Conservation (phyloP, 92 coral and sea anemone genomes). For the Micromussa lordhowensis region DNA sequence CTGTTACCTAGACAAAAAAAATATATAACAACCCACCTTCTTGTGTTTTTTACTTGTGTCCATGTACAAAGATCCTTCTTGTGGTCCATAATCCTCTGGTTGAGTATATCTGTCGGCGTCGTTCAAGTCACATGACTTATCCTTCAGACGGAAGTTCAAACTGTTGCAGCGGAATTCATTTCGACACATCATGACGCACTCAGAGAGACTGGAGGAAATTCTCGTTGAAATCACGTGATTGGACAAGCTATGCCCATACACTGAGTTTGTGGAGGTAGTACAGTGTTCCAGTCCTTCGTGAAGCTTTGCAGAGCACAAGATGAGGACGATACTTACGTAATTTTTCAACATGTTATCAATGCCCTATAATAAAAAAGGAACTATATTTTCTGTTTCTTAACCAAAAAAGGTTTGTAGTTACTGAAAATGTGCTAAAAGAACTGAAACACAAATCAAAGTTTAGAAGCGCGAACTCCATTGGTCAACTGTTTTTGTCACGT, state of each 20-base stretch:
- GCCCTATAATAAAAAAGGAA: no score
- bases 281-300: neutral
- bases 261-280: neutral
- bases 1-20: neutral
- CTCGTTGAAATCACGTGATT: neutral
- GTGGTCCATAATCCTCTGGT: slow-evolving; percentile 5
- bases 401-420: no score
- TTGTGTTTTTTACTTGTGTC: neutral
- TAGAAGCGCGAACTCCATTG: no score
- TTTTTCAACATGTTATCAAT: neutral
- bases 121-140: neutral
- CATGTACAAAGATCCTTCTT: neutral
- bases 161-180: neutral
- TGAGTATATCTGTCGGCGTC: neutral
- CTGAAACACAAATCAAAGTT: no score
- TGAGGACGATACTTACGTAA: neutral
- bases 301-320: neutral
- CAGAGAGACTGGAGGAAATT: neutral
- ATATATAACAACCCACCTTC: neutral
- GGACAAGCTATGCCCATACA: neutral
- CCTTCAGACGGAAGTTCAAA: neutral
- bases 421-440: no score
- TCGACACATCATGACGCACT: neutral
- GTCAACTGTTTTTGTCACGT: no score
- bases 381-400: no score